Conservation (phyloP, 2,888 invertebrate genomes). For the Chironomus riparius region DNA sequence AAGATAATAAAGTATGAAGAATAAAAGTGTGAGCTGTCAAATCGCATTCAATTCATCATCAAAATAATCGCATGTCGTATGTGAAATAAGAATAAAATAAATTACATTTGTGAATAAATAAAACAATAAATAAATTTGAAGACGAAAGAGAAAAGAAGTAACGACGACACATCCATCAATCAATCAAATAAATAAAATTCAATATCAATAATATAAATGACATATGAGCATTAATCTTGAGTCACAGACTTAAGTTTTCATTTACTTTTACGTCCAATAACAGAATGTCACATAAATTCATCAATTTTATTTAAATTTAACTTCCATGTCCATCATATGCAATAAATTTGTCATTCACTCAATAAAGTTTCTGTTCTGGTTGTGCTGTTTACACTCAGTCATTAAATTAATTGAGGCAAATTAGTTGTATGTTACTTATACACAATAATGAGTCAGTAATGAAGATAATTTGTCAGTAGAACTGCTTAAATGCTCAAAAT, state of each 20-base stretch:
- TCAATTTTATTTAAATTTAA: not conserved
- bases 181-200: not conserved
- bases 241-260: not conserved
- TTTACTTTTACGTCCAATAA: not conserved
- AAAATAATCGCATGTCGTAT: not conserved
- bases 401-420: not conserved
- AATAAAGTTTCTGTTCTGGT: not conserved
- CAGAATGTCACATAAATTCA: not conserved
- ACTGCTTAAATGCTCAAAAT: no score
- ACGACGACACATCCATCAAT: not conserved
- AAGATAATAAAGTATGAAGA: not conserved
- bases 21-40: slow-evolving; percentile 19
- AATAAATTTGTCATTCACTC: not conserved
- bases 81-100: not conserved
- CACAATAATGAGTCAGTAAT: not conserved
- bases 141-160: not conserved
- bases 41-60: slow-evolving; percentile 23
- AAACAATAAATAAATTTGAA: not conserved
- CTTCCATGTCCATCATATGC: not conserved
- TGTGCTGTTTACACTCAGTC: not conserved
- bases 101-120: not conserved
- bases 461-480: no score
- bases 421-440: not conserved
- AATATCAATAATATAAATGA: not conserved
- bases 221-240: not conserved